Evolutionary conservation across 2,888 invertebrate species (phyloP).

Genomic region (Nomada lathburiana): DNA sequence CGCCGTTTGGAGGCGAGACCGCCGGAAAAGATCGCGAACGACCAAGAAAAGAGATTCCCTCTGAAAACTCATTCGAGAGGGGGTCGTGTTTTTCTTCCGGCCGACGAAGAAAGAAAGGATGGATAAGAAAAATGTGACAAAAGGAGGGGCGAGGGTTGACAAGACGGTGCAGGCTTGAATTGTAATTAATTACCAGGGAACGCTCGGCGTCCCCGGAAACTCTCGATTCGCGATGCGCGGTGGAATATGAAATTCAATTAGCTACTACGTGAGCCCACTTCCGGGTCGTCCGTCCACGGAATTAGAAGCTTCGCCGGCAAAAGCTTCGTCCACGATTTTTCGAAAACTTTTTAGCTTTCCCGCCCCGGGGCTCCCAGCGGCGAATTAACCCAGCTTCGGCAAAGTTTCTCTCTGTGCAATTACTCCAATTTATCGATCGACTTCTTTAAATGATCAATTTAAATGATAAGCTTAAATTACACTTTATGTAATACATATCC

Average conservation of each 20-base stretch:
- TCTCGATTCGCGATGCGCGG: conserved; percentile 69
- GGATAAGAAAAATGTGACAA: conserved; percentile 11
- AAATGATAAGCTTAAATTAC: too few relatives aligned
- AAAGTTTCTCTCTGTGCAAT: conserved; percentile 24
- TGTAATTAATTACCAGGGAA: conserved; percentile 75
- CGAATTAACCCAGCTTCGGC: conserved; percentile 7
- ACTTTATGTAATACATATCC: too few relatives aligned
- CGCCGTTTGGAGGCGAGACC: neutral
- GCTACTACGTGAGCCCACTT: conserved; percentile 59
- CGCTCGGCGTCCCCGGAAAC: conserved; percentile 53
- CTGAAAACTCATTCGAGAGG: conserved; percentile 24
- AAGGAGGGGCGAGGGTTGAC: conserved; percentile 2
- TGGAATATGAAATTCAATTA: conserved; percentile 78
- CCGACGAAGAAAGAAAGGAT: neutral
- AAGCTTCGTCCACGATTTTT: conserved; percentile 30
- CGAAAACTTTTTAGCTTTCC: conserved; percentile 34
- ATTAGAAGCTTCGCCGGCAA: conserved; percentile 47
- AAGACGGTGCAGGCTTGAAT: conserved; percentile 61
- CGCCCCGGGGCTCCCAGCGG: neutral
- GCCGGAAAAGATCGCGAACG: neutral
- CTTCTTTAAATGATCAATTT: neutral
- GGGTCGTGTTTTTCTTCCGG: conserved; percentile 6
- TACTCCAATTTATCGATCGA: conserved; percentile 7
- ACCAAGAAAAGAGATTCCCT: conserved; percentile 6
- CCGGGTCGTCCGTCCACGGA: conserved; percentile 30